A percentile compares a stretch with the other conserved stretches of the same genome.
phyloP scores from a whole-genome alignment of 2,113 vertebrate genomes.

The Phylloscopus whistleri region DNA sequence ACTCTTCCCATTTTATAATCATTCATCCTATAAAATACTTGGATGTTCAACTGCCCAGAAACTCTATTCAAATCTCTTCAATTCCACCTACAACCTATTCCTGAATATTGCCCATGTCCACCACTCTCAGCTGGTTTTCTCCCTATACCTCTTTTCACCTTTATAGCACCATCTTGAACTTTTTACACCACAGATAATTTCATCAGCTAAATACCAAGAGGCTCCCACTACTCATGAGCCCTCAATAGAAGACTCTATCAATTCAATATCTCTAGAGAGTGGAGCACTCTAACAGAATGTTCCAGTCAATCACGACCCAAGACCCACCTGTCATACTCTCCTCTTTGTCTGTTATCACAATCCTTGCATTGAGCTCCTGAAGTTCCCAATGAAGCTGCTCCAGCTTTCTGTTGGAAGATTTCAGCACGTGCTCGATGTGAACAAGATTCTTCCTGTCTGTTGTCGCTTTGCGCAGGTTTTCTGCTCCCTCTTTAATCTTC shows the following conservation, averaged over 20 bases:
- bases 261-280: not conserved
- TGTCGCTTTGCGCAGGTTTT: slow-evolving; percentile 87
- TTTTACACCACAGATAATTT: not conserved
- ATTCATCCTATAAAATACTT: not conserved
- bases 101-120: not conserved
- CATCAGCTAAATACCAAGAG: not conserved
- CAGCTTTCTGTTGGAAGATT: slow-evolving; percentile 83
- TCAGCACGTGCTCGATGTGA: slow-evolving; percentile 86
- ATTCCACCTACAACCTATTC: not conserved
- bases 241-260: not conserved
- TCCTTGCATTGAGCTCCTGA: slow-evolving; percentile 86
- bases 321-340: slow-evolving; percentile 44
- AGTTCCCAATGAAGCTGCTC: slow-evolving; percentile 85
- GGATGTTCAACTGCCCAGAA: not conserved
- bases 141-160: not conserved
- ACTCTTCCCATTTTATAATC: not conserved
- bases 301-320: not conserved
- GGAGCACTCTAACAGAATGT: not conserved
- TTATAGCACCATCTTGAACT: not conserved
- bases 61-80: not conserved
- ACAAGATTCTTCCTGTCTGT: slow-evolving; percentile 86
- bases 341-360: slow-evolving; percentile 80
- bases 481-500: slow-evolving; percentile 93
- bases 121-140: not conserved
- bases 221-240: not conserved